Conservation (phyloP, 2,797 vertebrate genomes). For the Mycteria americana region DNA sequence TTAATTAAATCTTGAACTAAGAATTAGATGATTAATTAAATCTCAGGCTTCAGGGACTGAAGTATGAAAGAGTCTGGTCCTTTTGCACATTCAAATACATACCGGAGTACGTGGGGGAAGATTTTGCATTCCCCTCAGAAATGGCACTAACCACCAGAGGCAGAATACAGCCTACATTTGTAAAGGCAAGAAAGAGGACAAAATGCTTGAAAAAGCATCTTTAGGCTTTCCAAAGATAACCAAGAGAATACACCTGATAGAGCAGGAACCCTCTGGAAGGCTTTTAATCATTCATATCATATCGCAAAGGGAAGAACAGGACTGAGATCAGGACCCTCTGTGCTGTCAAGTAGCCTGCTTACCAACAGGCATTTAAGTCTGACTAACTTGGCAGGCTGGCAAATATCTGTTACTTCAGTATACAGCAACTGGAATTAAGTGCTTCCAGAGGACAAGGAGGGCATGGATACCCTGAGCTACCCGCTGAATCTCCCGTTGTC, state of each 20-base stretch:
- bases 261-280: not conserved
- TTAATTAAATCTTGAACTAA: not conserved
- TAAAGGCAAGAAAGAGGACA: not conserved
- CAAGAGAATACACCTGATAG: not conserved
- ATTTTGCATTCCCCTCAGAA: not conserved
- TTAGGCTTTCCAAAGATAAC: not conserved
- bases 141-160: not conserved
- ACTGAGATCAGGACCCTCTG: not conserved
- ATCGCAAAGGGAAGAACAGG: not conserved
- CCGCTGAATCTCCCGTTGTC: not conserved
- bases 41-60: not conserved
- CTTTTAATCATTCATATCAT: not conserved
- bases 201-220: not conserved
- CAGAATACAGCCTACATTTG: not conserved
- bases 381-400: not conserved
- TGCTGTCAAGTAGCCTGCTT: not conserved
- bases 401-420: not conserved
- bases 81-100: not conserved
- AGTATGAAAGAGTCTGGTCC: not conserved
- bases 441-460: not conserved
- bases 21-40: constrained; percentile 12
- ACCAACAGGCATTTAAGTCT: not conserved
- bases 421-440: not conserved
- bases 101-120: not conserved
- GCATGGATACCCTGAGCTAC: not conserved